These are phyloP conservation scores for Eupithecia subumbrata DNA, from an alignment of 2,888 invertebrate species.

Conservation along the genomic window DNA sequence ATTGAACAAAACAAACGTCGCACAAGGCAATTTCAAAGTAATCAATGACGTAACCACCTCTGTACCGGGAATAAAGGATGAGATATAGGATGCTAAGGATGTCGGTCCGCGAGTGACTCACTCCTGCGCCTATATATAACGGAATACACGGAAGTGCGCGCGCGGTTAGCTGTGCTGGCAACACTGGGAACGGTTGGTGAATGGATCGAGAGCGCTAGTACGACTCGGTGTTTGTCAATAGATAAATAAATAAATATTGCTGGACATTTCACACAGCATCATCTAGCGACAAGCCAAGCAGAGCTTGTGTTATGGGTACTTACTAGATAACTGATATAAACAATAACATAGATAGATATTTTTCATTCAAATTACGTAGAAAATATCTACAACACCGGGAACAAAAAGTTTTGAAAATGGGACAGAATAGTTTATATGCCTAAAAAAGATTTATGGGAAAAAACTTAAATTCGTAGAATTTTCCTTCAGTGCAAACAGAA, in stretches of 20 bases:
- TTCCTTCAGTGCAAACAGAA: background rate
- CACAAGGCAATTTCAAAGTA: background rate
- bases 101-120: background rate
- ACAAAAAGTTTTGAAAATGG: background rate
- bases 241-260: no score
- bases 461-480: no score
- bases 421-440: no score
- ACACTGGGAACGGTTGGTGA: background rate
- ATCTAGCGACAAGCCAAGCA: no score
- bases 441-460: no score
- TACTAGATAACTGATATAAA: no score
- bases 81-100: conserved; percentile 2
- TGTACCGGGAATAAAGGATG: conserved; percentile 7
- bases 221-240: background rate
- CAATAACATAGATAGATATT: no score
- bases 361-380: no score
- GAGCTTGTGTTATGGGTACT: no score
- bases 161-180: background rate
- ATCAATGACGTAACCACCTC: background rate
- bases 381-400: background rate
- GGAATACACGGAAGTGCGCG: background rate
- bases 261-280: no score
- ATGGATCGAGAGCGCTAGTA: background rate
- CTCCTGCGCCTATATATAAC: background rate
- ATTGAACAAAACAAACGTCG: background rate